These are phyloP conservation scores for Nothocercus julius DNA, from an alignment of 2,113 vertebrate species.

Conservation along the genomic window DNA sequence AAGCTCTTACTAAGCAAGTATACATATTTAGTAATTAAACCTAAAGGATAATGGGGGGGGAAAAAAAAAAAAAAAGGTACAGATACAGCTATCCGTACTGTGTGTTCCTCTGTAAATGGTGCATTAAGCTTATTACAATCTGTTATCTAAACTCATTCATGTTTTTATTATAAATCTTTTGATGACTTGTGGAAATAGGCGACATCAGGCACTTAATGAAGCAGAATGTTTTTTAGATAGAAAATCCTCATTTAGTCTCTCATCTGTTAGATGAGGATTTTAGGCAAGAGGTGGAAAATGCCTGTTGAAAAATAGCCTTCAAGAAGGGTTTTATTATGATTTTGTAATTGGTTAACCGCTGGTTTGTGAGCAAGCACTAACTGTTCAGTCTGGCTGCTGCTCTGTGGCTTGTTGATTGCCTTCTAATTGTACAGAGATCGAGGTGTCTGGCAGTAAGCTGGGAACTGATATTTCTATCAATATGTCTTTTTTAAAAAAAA, in stretches of 20 bases:
- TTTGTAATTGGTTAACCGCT: conserved; percentile 15
- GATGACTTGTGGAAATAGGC: not conserved
- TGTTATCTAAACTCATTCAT: not conserved
- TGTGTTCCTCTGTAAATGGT: not conserved
- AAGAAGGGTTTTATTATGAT: not conserved
- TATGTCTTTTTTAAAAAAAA: not conserved
- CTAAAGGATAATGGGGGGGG: not conserved
- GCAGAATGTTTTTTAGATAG: not conserved
- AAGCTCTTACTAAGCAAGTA: not conserved
- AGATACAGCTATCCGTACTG: not conserved
- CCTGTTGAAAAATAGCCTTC: conserved; percentile 8
- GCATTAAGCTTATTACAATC: not conserved
- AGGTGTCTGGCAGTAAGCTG: not conserved
- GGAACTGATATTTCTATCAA: not conserved
- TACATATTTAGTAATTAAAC: not conserved
- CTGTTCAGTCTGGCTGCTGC: not conserved
- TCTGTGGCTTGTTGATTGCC: conserved; percentile 27
- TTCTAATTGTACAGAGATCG: not conserved
- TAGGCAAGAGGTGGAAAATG: not conserved
- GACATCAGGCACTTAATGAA: conserved; percentile 1
- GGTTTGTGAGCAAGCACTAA: not conserved
- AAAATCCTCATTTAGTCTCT: not conserved
- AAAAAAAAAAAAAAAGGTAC: not conserved
- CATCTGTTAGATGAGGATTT: conserved; percentile 9
- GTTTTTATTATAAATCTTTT: conserved; percentile 1